A percentile compares a stretch with the other conserved stretches of the same genome.
Conservation (phyloP, 2,797 vertebrate genomes). For the Nannoperca obscura region DNA sequence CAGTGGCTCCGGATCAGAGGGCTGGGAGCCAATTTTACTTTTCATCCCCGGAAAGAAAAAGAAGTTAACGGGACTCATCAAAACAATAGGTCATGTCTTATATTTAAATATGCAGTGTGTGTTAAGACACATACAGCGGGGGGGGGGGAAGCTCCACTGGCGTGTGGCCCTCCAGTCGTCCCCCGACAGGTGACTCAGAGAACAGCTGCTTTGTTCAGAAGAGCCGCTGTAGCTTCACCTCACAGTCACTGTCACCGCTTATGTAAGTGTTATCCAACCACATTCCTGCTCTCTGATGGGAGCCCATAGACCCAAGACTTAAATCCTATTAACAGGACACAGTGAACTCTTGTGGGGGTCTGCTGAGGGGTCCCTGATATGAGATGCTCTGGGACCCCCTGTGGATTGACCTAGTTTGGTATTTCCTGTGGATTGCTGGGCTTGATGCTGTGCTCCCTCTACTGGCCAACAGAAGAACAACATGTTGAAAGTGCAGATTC, state of each 20-base stretch:
- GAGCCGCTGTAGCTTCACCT: not conserved
- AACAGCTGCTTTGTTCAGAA: conserved; percentile 6
- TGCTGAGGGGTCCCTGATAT: conserved; percentile 23
- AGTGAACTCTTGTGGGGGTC: conserved; percentile 9
- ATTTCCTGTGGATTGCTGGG: not conserved
- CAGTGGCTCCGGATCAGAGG: not conserved
- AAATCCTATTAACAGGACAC: conserved; percentile 32
- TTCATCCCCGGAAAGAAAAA: too few relatives aligned
- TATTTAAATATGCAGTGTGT: too few relatives aligned
- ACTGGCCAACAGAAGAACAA: conserved; percentile 34
- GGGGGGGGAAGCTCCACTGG: too few relatives aligned
- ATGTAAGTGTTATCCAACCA: conserved; percentile 19
- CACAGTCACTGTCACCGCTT: conserved; percentile 5
- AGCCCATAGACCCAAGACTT: conserved; percentile 1
- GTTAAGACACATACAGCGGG: too few relatives aligned
- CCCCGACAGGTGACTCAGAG: not conserved
- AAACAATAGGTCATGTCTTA: too few relatives aligned
- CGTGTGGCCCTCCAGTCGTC: not conserved
- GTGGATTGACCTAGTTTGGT: conserved; percentile 60
- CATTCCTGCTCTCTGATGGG: conserved; percentile 19
- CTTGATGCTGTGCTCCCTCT: conserved; percentile 64
- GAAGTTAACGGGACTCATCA: too few relatives aligned
- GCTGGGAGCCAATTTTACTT: too few relatives aligned
- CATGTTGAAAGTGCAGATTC: not conserved
- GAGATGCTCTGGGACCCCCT: conserved; percentile 14